phyloP scores from a whole-genome alignment of 2,113 vertebrate species.

The Castor canadensis region DNA sequence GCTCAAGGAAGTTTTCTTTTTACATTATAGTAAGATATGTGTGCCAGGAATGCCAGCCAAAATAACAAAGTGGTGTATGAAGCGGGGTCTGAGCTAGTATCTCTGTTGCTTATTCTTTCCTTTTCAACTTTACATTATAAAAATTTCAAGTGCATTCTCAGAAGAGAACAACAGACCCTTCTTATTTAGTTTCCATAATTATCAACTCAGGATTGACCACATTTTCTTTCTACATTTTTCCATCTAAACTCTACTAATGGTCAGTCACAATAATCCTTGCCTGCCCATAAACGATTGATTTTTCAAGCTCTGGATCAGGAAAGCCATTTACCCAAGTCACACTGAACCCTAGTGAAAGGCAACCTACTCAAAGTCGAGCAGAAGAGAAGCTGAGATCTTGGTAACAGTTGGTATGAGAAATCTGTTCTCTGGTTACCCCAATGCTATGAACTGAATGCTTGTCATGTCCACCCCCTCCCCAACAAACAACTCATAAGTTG shows the following conservation, averaged over 20 bases:
- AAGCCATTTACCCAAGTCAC: not conserved
- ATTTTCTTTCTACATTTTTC: not conserved
- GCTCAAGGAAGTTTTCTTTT: slow-evolving; percentile 50
- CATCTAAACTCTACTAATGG: not conserved
- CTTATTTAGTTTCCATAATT: not conserved
- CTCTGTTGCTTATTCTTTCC: not conserved
- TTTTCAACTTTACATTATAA: not conserved
- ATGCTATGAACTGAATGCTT: not conserved
- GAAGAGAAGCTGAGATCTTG: not conserved
- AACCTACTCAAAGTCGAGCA: not conserved
- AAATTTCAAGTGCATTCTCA: not conserved
- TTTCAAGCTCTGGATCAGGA: not conserved
- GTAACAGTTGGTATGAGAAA: not conserved
- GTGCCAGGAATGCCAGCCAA: slow-evolving; percentile 59
- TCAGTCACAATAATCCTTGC: not conserved
- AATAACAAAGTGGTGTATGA: slow-evolving; percentile 44
- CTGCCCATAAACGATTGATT: not conserved
- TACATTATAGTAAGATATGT: slow-evolving; percentile 52
- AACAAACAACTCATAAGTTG: not conserved
- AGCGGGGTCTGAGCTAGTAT: not conserved
- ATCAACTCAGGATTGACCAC: not conserved
- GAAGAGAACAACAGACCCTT: not conserved
- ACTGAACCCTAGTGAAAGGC: not conserved
- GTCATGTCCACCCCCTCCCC: not conserved
- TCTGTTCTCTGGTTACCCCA: not conserved